Percentiles rank a stretch among this genome's conserved stretches.
Conservation (phyloP, 2,888 invertebrate species). For the Lepidochrysops patricia region DNA sequence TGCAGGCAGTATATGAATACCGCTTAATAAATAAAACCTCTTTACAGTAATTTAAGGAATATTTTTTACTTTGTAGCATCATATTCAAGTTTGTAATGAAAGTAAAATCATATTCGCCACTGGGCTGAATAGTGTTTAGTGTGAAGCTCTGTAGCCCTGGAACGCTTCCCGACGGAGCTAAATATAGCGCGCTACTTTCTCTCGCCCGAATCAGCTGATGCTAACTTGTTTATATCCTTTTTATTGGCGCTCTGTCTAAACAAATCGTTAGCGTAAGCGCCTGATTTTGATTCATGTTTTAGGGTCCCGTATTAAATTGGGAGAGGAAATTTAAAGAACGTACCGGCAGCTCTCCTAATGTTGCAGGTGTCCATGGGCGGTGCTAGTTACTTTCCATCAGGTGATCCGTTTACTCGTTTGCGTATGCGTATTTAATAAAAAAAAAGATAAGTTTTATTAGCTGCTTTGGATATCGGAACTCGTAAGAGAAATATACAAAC, state of each 20-base stretch:
- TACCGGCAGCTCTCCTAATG: too few relatives aligned
- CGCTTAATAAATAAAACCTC: too few relatives aligned
- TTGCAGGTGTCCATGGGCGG: too few relatives aligned
- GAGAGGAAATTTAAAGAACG: too few relatives aligned
- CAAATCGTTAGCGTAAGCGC: constrained; percentile 14
- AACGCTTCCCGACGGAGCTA: constrained; percentile 35
- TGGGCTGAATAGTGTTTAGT: constrained; percentile 5
- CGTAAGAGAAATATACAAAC: too few relatives aligned
- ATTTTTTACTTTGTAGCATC: neutral
- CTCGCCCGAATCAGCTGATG: constrained; percentile 45
- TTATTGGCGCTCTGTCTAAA: constrained; percentile 20
- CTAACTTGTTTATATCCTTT: constrained; percentile 21
- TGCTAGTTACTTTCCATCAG: too few relatives aligned
- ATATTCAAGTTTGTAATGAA: neutral
- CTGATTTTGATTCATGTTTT: neutral
- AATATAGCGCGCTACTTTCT: constrained; percentile 46
- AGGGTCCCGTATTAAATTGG: neutral
- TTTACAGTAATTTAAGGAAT: too few relatives aligned
- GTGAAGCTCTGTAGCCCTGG: constrained; percentile 33
- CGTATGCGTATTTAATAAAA: too few relatives aligned
- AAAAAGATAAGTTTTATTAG: neutral
- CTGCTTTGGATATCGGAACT: too few relatives aligned
- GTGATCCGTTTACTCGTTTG: too few relatives aligned
- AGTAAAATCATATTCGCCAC: constrained; percentile 6
- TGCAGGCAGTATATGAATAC: too few relatives aligned